Conservation (phyloP, 2,888 invertebrate genomes). For the Phyto melanocephala region DNA sequence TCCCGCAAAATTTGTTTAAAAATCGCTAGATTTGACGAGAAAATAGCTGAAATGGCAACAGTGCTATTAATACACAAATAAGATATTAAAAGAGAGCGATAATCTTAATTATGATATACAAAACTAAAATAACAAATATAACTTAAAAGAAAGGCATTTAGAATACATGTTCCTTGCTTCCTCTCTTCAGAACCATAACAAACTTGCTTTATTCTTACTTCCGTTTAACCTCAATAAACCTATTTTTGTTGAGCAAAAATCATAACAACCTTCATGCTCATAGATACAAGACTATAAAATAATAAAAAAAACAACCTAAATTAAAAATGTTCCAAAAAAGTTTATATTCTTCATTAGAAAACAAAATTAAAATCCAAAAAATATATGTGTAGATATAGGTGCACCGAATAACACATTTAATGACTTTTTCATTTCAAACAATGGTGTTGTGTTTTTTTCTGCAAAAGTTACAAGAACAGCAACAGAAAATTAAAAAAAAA, state of each 20-base stretch:
- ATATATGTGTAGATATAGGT: slow-evolving; percentile 31
- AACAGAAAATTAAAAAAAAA: slow-evolving; percentile 53
- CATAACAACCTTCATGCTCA: slow-evolving; percentile 20
- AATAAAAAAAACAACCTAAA: not conserved
- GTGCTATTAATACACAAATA: too few relatives aligned
- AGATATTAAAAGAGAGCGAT: too few relatives aligned
- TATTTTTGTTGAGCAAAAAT: not conserved
- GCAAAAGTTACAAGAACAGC: not conserved
- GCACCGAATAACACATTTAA: slow-evolving; percentile 53
- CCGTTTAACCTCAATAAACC: too few relatives aligned
- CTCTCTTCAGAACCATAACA: too few relatives aligned
- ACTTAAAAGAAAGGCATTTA: too few relatives aligned
- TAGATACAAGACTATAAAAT: not conserved
- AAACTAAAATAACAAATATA: too few relatives aligned
- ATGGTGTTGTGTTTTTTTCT: slow-evolving; percentile 39
- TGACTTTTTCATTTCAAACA: slow-evolving; percentile 43
- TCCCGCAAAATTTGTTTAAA: too few relatives aligned
- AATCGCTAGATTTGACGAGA: too few relatives aligned
- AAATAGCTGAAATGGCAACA: too few relatives aligned
- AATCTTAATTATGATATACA: too few relatives aligned
- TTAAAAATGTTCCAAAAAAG: slow-evolving; percentile 19
- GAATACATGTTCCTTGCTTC: too few relatives aligned
- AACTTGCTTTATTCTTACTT: too few relatives aligned
- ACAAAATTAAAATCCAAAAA: slow-evolving; percentile 19
- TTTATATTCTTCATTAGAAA: slow-evolving; percentile 33